phyloP scores from a whole-genome alignment of 2,113 vertebrate species.

The Baryphthengus martii region DNA sequence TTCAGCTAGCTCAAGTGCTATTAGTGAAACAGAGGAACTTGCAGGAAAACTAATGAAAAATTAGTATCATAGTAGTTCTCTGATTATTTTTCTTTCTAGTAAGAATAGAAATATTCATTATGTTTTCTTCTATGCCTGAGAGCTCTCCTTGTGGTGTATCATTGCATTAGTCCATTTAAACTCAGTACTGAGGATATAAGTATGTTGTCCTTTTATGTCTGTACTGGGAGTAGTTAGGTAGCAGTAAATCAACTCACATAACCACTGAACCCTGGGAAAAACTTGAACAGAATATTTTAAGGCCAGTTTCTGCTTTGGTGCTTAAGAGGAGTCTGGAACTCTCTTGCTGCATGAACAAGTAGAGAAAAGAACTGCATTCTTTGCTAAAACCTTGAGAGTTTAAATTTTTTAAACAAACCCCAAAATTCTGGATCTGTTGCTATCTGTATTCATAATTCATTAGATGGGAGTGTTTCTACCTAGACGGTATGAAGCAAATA shows the following conservation, averaged over 20 bases:
- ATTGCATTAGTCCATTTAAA: not conserved
- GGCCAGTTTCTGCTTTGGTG: not conserved
- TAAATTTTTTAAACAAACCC: not conserved
- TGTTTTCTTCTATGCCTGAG: not conserved
- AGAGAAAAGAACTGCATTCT: not conserved
- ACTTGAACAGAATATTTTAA: not conserved
- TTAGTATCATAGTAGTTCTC: not conserved
- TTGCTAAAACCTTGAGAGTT: not conserved
- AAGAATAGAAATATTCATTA: not conserved
- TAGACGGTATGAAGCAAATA: not conserved
- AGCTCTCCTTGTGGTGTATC: not conserved
- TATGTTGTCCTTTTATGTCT: not conserved
- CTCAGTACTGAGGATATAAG: not conserved
- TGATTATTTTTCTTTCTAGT: not conserved
- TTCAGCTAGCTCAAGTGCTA: not conserved
- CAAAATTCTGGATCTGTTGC: not conserved
- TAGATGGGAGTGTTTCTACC: not conserved
- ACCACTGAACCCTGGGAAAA: not conserved
- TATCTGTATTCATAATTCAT: not conserved
- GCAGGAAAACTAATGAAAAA: not conserved
- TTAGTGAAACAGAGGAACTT: not conserved
- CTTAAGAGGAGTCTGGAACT: not conserved
- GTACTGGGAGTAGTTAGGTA: not conserved
- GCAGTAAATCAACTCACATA: not conserved
- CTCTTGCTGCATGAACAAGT: not conserved